These are phyloP conservation scores for Ochropleura plecta DNA, from an alignment of 2,888 invertebrate genomes.

Conservation along the genomic window DNA sequence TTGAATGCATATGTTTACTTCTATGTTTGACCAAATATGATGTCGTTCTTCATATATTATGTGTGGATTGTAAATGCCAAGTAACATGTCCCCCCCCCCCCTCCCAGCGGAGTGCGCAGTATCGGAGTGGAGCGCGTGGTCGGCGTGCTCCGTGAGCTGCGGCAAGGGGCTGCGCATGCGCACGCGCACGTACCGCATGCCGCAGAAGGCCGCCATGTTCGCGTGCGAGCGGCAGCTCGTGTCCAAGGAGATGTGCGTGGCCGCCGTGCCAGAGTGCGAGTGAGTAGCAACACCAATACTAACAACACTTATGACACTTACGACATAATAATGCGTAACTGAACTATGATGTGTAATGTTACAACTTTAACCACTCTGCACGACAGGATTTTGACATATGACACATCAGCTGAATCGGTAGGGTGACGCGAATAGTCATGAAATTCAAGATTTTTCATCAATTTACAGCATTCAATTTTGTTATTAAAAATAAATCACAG, in stretches of 20 bases:
- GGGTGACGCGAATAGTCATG: too few relatives aligned
- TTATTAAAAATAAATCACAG: too few relatives aligned
- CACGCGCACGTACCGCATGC: conserved; percentile 92
- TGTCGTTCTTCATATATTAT: neutral
- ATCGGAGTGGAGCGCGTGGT: conserved; percentile 94
- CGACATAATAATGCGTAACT: too few relatives aligned
- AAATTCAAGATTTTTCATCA: too few relatives aligned
- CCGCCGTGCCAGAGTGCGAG: conserved; percentile 93
- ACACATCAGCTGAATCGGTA: too few relatives aligned
- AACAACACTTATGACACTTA: neutral
- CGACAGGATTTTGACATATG: too few relatives aligned
- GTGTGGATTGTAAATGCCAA: neutral
- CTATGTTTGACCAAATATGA: neutral
- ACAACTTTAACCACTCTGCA: too few relatives aligned
- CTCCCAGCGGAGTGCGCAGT: conserved; percentile 95
- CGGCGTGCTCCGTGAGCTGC: conserved; percentile 95
- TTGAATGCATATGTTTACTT: neutral
- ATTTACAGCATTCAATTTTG: too few relatives aligned
- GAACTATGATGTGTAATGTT: too few relatives aligned
- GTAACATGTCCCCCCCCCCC: neutral
- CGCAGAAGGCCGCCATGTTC: conserved; percentile 93
- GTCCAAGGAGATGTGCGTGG: conserved; percentile 97
- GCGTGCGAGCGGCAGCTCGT: conserved; percentile 94
- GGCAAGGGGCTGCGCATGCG: conserved; percentile 96
- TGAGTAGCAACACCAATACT: conserved; percentile 80